A percentile compares a stretch with the other conserved stretches of the same genome.
phyloP scores from a whole-genome alignment of 2,797 vertebrate genomes.

The Bovichtus variegatus region DNA sequence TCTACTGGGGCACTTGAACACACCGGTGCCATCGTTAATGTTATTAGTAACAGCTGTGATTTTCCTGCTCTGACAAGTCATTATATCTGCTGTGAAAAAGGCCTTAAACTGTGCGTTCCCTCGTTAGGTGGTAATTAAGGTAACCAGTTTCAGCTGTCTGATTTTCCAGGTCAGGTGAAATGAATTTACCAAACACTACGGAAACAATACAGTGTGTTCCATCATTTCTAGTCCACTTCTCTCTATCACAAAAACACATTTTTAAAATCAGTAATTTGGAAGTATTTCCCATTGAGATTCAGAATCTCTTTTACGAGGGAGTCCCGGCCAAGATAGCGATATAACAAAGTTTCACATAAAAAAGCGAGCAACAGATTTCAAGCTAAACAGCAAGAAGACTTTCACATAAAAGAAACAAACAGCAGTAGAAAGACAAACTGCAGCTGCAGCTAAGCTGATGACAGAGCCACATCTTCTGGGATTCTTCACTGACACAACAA shows the following conservation, averaged over 20 bases:
- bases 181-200: background rate
- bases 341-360: too few relatives aligned
- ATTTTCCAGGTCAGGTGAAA: background rate
- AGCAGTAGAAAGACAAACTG: too few relatives aligned
- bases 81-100: background rate
- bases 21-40: background rate
- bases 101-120: background rate
- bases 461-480: background rate
- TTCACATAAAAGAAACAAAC: too few relatives aligned
- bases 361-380: too few relatives aligned
- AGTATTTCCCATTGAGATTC: too few relatives aligned
- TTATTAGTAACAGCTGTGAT: background rate
- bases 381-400: too few relatives aligned
- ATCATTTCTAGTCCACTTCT: too few relatives aligned
- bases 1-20: background rate
- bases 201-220: background rate
- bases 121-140: background rate
- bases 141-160: background rate
- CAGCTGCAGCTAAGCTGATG: background rate
- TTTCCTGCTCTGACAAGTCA: background rate
- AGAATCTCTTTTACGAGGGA: too few relatives aligned
- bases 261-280: too few relatives aligned
- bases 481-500: background rate
- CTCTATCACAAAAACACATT: background rate
- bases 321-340: too few relatives aligned